Conservation (phyloP, 2,797 vertebrate species). For the Gallinago nigripennis region DNA sequence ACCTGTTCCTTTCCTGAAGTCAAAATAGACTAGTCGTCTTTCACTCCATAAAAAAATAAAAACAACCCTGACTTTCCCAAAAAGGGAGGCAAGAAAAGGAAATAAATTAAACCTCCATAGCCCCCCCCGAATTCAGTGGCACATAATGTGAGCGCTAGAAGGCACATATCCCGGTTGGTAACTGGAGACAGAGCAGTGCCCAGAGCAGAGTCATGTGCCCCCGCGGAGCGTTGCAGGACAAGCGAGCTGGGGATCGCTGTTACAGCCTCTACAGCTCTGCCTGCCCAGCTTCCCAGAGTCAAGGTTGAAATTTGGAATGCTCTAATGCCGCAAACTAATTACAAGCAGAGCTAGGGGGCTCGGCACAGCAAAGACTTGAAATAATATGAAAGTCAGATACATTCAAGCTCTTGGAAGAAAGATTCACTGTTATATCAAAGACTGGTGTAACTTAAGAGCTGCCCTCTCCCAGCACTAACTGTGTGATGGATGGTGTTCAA, state of each 20-base stretch:
- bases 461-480: not conserved
- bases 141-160: not conserved
- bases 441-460: not conserved
- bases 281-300: not conserved
- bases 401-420: not conserved
- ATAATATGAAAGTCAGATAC: not conserved
- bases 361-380: not conserved
- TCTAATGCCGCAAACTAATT: not conserved
- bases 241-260: not conserved
- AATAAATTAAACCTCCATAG: not conserved
- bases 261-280: not conserved
- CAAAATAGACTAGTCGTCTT: not conserved
- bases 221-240: fast-evolving
- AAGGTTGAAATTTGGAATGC: not conserved
- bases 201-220: not conserved
- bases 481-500: not conserved
- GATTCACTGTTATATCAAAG: not conserved
- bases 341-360: not conserved
- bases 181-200: not conserved
- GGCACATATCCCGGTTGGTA: not conserved
- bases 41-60: not conserved
- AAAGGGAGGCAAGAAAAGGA: not conserved
- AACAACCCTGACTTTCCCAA: not conserved
- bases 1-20: not conserved
- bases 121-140: not conserved